A percentile compares a stretch with the other conserved stretches of the same genome.
These are phyloP conservation scores for Eupithecia centaureata DNA, from an alignment of 2,888 invertebrate genomes.

Conservation along the genomic window DNA sequence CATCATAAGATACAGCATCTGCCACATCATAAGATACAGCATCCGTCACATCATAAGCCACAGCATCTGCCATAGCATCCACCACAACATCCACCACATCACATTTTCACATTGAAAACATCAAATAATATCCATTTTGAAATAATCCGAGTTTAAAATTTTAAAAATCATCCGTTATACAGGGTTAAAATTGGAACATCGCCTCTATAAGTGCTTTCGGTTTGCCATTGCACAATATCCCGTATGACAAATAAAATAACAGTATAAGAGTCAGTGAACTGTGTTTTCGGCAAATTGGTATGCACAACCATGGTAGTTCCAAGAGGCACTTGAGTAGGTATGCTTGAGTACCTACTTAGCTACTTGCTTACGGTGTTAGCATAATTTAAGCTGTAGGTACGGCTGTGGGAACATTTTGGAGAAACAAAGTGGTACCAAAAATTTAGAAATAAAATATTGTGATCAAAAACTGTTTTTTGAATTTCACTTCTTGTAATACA, in stretches of 20 bases:
- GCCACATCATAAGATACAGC: too few relatives aligned
- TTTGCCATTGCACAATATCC: conserved; percentile 25
- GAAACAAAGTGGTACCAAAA: too few relatives aligned
- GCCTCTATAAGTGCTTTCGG: conserved; percentile 18
- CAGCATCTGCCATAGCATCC: too few relatives aligned
- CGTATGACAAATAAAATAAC: conserved; percentile 31
- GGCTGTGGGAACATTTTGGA: too few relatives aligned
- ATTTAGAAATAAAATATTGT: too few relatives aligned
- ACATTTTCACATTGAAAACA: too few relatives aligned
- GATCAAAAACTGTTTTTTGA: too few relatives aligned
- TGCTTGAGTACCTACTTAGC: background rate
- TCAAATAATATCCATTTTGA: background rate
- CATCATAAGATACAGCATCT: too few relatives aligned
- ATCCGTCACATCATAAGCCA: too few relatives aligned
- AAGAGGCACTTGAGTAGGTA: conserved; percentile 21
- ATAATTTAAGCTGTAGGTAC: too few relatives aligned
- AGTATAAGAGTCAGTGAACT: conserved; percentile 26
- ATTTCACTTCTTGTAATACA: too few relatives aligned
- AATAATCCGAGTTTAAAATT: background rate
- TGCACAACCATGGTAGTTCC: conserved; percentile 28
- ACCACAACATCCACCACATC: too few relatives aligned
- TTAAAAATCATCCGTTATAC: background rate
- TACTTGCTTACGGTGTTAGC: background rate
- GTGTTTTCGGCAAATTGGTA: conserved; percentile 28
- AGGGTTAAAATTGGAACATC: conserved; percentile 21